A percentile compares a stretch with the other conserved stretches of the same genome.
phyloP scores from a whole-genome alignment of 2,888 invertebrate species.

The Arrhopalites spinosus region DNA sequence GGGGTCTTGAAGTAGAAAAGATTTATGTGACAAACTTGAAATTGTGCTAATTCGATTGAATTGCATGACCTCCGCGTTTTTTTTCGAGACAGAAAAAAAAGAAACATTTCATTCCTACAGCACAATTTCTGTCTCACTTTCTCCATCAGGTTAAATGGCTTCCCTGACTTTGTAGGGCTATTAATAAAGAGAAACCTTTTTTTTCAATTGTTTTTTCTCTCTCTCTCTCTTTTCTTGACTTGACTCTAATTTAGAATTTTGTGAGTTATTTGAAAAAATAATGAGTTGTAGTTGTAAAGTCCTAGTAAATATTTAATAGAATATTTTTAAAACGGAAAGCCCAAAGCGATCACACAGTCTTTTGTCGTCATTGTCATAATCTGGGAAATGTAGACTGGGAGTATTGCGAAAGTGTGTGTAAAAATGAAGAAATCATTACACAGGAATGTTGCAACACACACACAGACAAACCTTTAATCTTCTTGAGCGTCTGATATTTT shows the following conservation, averaged over 20 bases:
- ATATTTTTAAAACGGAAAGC: too few relatives aligned
- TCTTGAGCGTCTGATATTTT: neutral
- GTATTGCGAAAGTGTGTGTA: neutral
- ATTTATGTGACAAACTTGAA: slow-evolving; percentile 36
- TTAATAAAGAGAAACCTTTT: neutral
- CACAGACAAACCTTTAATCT: neutral
- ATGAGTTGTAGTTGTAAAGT: neutral
- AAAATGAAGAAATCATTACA: neutral
- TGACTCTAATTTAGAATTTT: neutral
- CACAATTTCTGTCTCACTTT: neutral
- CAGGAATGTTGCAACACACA: neutral
- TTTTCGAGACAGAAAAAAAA: neutral
- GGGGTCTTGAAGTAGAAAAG: slow-evolving; percentile 1
- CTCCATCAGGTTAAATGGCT: neutral
- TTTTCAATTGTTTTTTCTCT: slow-evolving; percentile 11
- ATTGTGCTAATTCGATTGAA: slow-evolving; percentile 37
- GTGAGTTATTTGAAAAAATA: neutral
- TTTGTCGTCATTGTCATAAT: neutral
- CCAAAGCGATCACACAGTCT: too few relatives aligned
- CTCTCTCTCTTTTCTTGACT: neutral
- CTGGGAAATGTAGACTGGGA: neutral
- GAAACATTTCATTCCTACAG: too few relatives aligned
- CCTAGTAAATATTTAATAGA: neutral
- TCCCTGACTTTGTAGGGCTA: neutral
- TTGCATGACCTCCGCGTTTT: slow-evolving; percentile 8